Evolutionary conservation across 2,113 vertebrate genomes (phyloP).

Genomic region (Poecilia latipinna): DNA sequence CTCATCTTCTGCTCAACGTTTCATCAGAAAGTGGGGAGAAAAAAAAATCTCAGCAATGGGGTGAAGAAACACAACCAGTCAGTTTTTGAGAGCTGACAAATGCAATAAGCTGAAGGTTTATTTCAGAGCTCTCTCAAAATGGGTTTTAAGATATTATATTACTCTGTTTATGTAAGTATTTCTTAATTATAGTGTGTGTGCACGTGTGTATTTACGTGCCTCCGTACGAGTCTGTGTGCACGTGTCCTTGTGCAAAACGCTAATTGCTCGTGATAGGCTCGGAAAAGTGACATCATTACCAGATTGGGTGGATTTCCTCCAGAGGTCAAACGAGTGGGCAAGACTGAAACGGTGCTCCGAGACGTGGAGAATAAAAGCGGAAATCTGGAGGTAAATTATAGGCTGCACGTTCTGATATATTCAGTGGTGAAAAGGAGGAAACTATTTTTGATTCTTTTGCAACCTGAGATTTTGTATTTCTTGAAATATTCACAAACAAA

Average conservation of each 20-base stretch:
- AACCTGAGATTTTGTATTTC: not conserved
- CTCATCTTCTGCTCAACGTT: conserved; percentile 71
- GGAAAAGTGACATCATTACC: conserved; percentile 80
- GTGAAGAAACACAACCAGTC: conserved; percentile 49
- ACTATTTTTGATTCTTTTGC: not conserved
- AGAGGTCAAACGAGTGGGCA: conserved; percentile 68
- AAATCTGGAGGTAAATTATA: conserved; percentile 13
- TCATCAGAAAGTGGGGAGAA: conserved; percentile 46
- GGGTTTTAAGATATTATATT: conserved; percentile 78
- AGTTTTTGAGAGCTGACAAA: conserved; percentile 68
- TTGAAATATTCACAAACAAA: not conserved
- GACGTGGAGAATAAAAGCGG: conserved; percentile 41
- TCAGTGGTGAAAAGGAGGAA: conserved; percentile 13
- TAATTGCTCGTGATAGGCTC: conserved; percentile 77
- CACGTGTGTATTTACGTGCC: conserved; percentile 33
- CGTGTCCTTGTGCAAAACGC: conserved; percentile 52
- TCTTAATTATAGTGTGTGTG: conserved; percentile 69
- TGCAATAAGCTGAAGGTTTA: conserved; percentile 68
- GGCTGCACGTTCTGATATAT: conserved; percentile 13
- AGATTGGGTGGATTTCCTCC: conserved; percentile 70
- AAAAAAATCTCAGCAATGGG: conserved; percentile 12
- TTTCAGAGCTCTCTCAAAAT: conserved; percentile 66
- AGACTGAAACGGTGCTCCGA: conserved; percentile 33
- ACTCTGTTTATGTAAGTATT: conserved; percentile 77
- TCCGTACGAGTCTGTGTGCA: conserved; percentile 48